Evolutionary conservation across 2,888 invertebrate species (phyloP).

Genomic region (Athetis lepigone): DNA sequence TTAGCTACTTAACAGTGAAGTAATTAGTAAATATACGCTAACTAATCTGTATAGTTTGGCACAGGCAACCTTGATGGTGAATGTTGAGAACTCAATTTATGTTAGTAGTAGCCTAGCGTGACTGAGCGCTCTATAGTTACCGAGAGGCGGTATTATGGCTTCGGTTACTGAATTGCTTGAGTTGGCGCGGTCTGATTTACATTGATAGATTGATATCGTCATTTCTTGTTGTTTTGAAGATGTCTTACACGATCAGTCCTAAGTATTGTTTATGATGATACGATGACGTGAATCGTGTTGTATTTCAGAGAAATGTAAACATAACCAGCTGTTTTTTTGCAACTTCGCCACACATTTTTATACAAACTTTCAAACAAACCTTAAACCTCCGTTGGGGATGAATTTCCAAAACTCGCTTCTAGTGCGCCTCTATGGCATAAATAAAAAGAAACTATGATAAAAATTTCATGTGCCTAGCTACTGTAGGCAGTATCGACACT

Average conservation of each 20-base stretch:
- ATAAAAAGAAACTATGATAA: no score
- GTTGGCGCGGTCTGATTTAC: slow-evolving; percentile 25
- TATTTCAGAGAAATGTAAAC: no score
- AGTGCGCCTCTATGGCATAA: no score
- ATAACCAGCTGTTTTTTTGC: no score
- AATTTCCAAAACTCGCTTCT: no score
- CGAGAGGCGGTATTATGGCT: slow-evolving; percentile 36
- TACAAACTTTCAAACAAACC: no score
- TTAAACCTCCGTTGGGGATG: no score
- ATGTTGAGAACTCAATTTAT: slow-evolving; percentile 36
- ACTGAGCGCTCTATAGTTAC: slow-evolving; percentile 26
- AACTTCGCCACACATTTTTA: no score
- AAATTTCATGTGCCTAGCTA: no score
- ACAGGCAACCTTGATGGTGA: slow-evolving; percentile 20
- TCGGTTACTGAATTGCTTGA: slow-evolving; percentile 18
- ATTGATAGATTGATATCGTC: slow-evolving; percentile 18
- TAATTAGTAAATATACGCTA: background rate
- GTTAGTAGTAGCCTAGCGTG: slow-evolving; percentile 39
- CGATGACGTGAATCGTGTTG: background rate
- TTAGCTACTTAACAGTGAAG: background rate
- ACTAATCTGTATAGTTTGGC: slow-evolving; percentile 14
- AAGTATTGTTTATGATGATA: background rate
- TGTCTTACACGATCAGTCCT: no score
- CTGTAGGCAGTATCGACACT: no score
- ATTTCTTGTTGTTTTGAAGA: slow-evolving; percentile 7